These are phyloP conservation scores for Aphaenogaster rudis DNA, from an alignment of 1,140 invertebrate species.

Conservation along the genomic window DNA sequence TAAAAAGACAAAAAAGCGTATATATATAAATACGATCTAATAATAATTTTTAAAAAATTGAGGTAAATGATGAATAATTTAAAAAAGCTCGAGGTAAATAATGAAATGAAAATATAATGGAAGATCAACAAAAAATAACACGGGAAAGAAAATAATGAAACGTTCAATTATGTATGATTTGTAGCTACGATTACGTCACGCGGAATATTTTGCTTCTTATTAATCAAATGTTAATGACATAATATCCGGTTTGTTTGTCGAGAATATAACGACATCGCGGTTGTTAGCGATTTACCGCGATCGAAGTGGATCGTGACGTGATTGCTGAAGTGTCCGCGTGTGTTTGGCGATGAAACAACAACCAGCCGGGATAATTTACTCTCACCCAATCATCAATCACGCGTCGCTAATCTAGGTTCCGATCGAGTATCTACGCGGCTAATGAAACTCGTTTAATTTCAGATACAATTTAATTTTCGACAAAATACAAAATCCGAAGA, in stretches of 20 bases:
- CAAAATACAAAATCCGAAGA: not conserved
- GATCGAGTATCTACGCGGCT: conserved; percentile 3
- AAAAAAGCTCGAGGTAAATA: not conserved
- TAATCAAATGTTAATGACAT: conserved; percentile 48
- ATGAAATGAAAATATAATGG: not conserved
- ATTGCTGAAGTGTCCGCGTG: conserved; percentile 14
- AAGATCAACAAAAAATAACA: not conserved
- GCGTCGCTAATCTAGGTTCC: conserved; percentile 8
- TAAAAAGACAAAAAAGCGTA: not conserved
- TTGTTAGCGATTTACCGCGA: conserved; percentile 46
- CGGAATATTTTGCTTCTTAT: conserved; percentile 41
- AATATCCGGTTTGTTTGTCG: conserved; percentile 42
- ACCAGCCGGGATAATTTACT: conserved; percentile 37
- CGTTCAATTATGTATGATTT: not conserved
- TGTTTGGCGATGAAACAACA: conserved; percentile 45
- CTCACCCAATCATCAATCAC: conserved; percentile 50
- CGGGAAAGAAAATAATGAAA: not conserved
- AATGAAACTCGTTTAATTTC: conserved; percentile 34
- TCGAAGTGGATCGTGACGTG: conserved; percentile 41
- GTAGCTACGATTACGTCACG: not conserved
- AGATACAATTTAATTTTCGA: conserved; percentile 25
- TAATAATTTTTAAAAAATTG: not conserved
- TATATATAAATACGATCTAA: too few species aligned
- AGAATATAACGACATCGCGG: conserved; percentile 31
- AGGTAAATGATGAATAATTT: not conserved